Base-by-base conservation (phyloP, 2,888 invertebrate genomes). In the Brachyopa scutellaris region DNA sequence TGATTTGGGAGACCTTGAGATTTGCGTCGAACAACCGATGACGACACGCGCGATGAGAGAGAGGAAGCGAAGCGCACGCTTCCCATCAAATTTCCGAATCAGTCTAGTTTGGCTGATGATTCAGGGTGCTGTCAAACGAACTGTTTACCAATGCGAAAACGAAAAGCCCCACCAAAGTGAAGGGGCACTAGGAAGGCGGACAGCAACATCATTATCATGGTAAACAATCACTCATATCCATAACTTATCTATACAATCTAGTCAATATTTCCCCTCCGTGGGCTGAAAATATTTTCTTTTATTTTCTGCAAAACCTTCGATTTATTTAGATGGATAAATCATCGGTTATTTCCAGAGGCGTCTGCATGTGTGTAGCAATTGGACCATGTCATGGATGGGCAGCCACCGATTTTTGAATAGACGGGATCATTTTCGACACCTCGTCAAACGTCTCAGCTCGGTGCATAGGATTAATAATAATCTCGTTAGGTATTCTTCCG, bases 1-100 rank as follows among this genome's bases (percentile, higher is more conserved):
- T 61, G 29, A 55, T 49, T 53, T 31, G 13, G 55, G 4, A 17
- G 59, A 77, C 82, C 82, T 82, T 82, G 82, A 61, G 9, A 31
- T 55, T 49, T 55, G 15, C 29, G 11, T 38, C 53, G 61, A 47
- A 38, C 15, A 26, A 11, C 11, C 36, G 31, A 42, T 51, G 45
- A 40, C 33, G 66, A 51, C 40, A 38, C 11, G 21, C 40, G 19
- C 33, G 21, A 21, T 19, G 7, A 17, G 33, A 66, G 9, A 70
- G 40, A 42, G 26, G 29, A 49, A 70, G 13, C 21, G 6, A 1
- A 8, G 0, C 23, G n/a, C 15, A 19, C 31, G 29, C 15, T 40
- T 57, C 26, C 40, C 51, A 31, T 36, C 17, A 66, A 29, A 23
- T 13, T 49, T 51, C 36, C 11, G 47, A 47, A 73, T 33, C 2